A percentile compares a stretch with the other conserved stretches of the same genome.
These are phyloP conservation scores for Venturia canescens DNA, from an alignment of 1,140 invertebrate species.

Conservation along the genomic window DNA sequence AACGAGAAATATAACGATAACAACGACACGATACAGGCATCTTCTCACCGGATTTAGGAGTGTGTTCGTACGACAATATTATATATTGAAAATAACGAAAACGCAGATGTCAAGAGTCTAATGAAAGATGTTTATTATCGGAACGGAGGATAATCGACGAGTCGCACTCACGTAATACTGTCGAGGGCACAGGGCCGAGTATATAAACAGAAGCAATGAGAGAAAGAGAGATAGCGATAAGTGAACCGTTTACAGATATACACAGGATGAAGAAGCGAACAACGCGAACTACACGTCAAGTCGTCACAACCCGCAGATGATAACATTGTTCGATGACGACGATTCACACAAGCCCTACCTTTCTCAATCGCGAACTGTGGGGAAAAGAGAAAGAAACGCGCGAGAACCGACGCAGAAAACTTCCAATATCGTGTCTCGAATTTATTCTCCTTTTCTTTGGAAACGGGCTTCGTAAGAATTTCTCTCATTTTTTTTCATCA, in stretches of 20 bases:
- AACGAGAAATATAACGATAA: background rate
- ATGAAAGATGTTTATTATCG: background rate
- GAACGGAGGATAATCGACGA: conserved; percentile 1
- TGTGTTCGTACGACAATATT: background rate
- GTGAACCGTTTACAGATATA: background rate
- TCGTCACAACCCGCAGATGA: background rate
- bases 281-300: conserved; percentile 26
- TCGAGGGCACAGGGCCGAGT: background rate
- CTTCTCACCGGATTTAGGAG: background rate
- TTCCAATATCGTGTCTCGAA: conserved; percentile 15
- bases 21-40: conserved; percentile 9
- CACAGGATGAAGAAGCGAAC: conserved; percentile 8
- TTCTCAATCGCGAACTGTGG: background rate
- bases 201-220: background rate
- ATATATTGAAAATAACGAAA: background rate
- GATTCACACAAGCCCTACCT: conserved; percentile 1
- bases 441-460: background rate
- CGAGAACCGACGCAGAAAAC: conserved; percentile 25
- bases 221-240: background rate
- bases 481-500: background rate
- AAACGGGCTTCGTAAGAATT: background rate
- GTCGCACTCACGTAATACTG: conserved; percentile 7
- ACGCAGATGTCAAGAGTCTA: background rate
- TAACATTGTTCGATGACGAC: background rate
- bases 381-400: background rate